Evolutionary conservation across 2,113 vertebrate genomes (phyloP).

Genomic region (Thymallus thymallus): DNA sequence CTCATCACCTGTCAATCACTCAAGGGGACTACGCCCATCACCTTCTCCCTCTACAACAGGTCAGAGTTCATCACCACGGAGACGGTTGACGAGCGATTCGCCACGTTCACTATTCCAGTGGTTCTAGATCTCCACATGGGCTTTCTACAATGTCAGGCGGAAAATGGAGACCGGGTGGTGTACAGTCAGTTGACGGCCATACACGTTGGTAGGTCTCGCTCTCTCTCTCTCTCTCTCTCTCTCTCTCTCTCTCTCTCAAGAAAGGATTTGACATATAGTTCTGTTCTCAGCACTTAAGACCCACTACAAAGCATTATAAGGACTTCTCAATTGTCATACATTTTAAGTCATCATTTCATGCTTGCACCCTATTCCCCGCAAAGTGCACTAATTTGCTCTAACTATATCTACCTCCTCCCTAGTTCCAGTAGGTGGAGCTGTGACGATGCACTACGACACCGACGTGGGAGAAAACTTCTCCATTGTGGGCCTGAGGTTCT

Average conservation of each 20-base stretch:
- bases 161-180: constrained; percentile 18
- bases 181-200: constrained; percentile 40
- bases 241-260: not conserved
- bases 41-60: constrained; percentile 54
- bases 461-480: constrained; percentile 42
- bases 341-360: no score
- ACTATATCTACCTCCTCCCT: not conserved
- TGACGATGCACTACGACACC: constrained; percentile 36
- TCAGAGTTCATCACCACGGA: not conserved
- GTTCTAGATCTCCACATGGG: constrained; percentile 31
- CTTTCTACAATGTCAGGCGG: constrained; percentile 52
- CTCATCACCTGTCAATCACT: constrained; percentile 48
- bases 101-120: constrained; percentile 49
- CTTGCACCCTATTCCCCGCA: no score
- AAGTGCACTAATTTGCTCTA: no score
- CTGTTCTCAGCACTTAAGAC: no score
- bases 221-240: not conserved
- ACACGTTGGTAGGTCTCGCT: constrained; percentile 56
- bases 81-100: not conserved
- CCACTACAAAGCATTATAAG: no score
- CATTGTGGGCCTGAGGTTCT: constrained; percentile 45
- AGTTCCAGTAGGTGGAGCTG: constrained; percentile 62
- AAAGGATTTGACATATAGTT: no score
- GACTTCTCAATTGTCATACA: no score
- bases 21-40: constrained; percentile 51